Conservation (phyloP, 2,113 vertebrate genomes). For the Triplophysa dalaica region DNA sequence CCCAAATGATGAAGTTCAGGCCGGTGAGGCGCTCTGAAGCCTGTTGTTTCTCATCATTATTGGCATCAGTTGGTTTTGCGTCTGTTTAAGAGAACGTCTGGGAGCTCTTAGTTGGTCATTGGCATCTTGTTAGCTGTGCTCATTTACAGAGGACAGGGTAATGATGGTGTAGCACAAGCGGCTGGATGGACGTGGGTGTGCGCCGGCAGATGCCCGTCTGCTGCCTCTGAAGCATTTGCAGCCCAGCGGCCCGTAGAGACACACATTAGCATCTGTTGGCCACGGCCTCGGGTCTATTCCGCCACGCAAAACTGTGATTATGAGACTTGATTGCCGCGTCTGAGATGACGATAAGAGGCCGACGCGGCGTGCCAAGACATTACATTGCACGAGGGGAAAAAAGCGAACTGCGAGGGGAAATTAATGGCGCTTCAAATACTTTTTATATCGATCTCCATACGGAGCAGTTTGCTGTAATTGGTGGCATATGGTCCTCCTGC, state of each 20-base stretch:
- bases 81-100: conserved; percentile 28
- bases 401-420: conserved; percentile 65
- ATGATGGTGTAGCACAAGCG: conserved; percentile 25
- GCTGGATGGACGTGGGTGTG: conserved; percentile 62
- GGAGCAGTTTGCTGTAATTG: conserved; percentile 69
- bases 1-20: too few relatives aligned
- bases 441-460: conserved; percentile 67
- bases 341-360: conserved; percentile 72
- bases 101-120: conserved; percentile 43
- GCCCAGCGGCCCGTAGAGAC: conserved; percentile 69
- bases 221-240: conserved; percentile 63
- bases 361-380: conserved; percentile 68
- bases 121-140: conserved; percentile 40
- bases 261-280: conserved; percentile 74
- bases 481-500: conserved; percentile 70
- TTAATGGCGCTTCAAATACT: conserved; percentile 75
- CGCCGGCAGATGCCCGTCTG: conserved; percentile 74
- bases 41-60: background rate
- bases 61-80: conserved; percentile 19
- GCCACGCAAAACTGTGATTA: conserved; percentile 77
- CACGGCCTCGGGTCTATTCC: conserved; percentile 71
- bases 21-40: background rate
- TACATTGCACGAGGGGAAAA: conserved; percentile 60
- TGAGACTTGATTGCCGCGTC: conserved; percentile 76
- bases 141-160: conserved; percentile 23